Conservation (phyloP, 2,113 vertebrate species). For the Orycteropus afer region DNA sequence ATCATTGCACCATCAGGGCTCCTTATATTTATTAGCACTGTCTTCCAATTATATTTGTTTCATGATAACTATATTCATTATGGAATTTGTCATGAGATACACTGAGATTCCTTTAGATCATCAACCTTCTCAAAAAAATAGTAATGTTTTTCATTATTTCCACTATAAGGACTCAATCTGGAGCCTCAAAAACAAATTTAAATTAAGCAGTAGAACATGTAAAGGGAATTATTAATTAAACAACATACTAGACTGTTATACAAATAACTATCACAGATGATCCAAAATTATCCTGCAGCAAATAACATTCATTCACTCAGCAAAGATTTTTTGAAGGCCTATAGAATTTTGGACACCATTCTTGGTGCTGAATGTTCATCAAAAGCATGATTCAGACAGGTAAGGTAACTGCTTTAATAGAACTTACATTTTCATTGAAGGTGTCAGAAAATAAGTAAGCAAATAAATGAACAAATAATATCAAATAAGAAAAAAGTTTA, state of each 20-base stretch:
- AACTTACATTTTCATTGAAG: background rate
- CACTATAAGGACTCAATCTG: background rate
- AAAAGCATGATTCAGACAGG: background rate
- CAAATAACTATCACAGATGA: background rate
- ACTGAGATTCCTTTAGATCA: background rate
- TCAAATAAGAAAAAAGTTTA: background rate
- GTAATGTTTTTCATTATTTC: conserved; percentile 12
- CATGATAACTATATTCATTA: conserved; percentile 23
- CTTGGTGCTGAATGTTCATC: background rate
- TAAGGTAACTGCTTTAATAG: background rate
- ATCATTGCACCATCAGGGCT: no score
- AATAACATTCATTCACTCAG: background rate
- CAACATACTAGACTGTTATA: background rate
- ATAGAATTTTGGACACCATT: background rate
- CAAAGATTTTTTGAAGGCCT: background rate
- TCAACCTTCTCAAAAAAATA: conserved; percentile 25
- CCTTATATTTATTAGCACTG: no score
- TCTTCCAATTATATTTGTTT: conserved; percentile 45
- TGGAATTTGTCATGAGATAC: background rate
- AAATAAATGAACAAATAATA: no score
- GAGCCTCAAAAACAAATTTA: background rate
- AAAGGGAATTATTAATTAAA: conserved; percentile 11
- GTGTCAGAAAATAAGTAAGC: no score
- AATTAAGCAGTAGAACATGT: background rate
- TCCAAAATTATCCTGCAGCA: background rate